Conservation (phyloP, 2,113 vertebrate genomes). For the Notothenia coriiceps region DNA sequence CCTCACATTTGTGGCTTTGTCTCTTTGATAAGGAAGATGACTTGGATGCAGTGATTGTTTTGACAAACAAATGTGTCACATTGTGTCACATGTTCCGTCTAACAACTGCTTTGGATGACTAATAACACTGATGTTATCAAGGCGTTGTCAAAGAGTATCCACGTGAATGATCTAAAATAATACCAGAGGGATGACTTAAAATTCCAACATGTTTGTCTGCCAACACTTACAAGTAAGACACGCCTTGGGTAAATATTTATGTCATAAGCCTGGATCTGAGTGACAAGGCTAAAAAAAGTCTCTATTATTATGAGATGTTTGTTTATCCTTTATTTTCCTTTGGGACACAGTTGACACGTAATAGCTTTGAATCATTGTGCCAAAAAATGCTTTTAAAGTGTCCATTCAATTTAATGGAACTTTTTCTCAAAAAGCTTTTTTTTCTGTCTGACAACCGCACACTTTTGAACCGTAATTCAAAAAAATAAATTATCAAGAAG, state of each 20-base stretch:
- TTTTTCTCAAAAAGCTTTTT: constrained; percentile 1
- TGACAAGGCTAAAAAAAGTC: constrained; percentile 10
- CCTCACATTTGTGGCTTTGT: neutral
- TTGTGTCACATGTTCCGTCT: neutral
- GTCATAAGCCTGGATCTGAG: neutral
- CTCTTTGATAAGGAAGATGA: neutral
- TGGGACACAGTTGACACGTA: neutral
- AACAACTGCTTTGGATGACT: neutral
- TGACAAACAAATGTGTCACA: neutral
- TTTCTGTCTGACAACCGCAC: constrained; percentile 3
- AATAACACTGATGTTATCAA: neutral
- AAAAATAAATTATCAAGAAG: constrained; percentile 23
- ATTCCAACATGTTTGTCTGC: neutral
- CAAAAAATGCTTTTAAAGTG: constrained; percentile 11
- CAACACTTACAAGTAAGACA: constrained; percentile 1
- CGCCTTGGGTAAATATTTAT: constrained; percentile 11
- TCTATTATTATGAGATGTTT: constrained; percentile 1
- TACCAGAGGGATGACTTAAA: neutral
- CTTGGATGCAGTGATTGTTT: neutral
- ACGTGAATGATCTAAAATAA: neutral
- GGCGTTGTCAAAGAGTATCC: neutral
- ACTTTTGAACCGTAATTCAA: constrained; percentile 31
- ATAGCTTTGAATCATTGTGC: constrained; percentile 23
- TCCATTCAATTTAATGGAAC: constrained; percentile 13
- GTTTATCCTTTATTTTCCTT: constrained; percentile 18